Conservation (phyloP, 2,113 vertebrate species). For the Gasterosteus aculeatus region DNA sequence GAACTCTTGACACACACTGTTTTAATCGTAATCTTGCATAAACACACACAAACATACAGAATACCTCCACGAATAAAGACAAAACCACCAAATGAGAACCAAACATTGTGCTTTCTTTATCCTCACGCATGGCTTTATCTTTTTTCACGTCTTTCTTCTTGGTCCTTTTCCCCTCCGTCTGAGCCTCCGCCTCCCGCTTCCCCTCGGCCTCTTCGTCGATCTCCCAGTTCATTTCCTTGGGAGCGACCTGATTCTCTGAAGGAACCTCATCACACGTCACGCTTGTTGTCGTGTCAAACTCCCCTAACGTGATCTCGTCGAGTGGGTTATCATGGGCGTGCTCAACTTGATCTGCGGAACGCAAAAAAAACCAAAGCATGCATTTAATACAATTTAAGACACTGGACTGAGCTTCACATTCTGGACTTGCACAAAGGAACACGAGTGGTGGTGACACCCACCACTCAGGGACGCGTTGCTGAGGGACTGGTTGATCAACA, state of each 20-base stretch:
- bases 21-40: not conserved
- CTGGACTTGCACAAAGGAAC: not conserved
- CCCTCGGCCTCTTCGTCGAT: slow-evolving; percentile 50
- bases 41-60: not conserved
- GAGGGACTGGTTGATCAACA: slow-evolving; percentile 78
- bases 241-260: slow-evolving; percentile 36
- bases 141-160: slow-evolving; percentile 74
- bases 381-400: not conserved
- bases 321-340: slow-evolving; percentile 78
- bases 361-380: not conserved
- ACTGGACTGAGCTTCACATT: not conserved
- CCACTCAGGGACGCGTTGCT: slow-evolving; percentile 79
- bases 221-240: slow-evolving; percentile 65
- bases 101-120: not conserved
- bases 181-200: slow-evolving; percentile 33
- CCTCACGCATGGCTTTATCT: slow-evolving; percentile 68
- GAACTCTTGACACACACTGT: not conserved
- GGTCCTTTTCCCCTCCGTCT: slow-evolving; percentile 50
- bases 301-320: slow-evolving; percentile 79
- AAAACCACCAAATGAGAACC: not conserved
- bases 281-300: slow-evolving; percentile 44
- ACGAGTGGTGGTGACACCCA: slow-evolving; percentile 34
- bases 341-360: slow-evolving; percentile 72
- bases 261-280: slow-evolving; percentile 34
- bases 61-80: not conserved